phyloP scores from a whole-genome alignment of 2,113 vertebrate species.

The Turdus rufiventris region DNA sequence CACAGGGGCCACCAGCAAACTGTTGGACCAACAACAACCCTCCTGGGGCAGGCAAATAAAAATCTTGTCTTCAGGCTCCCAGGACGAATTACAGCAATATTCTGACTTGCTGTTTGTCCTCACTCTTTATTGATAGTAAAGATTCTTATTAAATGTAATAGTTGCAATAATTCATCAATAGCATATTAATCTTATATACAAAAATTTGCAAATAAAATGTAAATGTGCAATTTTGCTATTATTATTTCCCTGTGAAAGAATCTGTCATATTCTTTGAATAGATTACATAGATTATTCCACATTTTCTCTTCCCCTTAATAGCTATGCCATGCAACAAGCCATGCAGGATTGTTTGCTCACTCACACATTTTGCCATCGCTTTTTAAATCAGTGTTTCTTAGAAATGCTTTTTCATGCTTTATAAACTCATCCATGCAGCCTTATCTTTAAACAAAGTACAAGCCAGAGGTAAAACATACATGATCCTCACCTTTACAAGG shows the following conservation, averaged over 20 bases:
- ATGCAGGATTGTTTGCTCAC: background rate
- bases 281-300: background rate
- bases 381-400: background rate
- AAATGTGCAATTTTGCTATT: background rate
- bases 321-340: background rate
- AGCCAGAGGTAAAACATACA: background rate
- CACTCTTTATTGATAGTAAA: background rate
- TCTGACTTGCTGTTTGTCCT: background rate
- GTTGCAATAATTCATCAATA: background rate
- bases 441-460: background rate
- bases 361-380: background rate
- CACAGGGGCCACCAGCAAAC: background rate
- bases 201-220: background rate
- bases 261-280: background rate
- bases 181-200: background rate
- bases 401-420: background rate
- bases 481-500: background rate
- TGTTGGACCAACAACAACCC: background rate
- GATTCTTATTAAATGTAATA: background rate
- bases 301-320: background rate
- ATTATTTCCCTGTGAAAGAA: background rate
- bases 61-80: rapidly evolving
- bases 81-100: background rate
- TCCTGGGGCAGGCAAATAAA: background rate
- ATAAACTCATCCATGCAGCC: background rate